These are phyloP conservation scores for Dendrocincla fuliginosa DNA, from an alignment of 2,797 vertebrate species.

Conservation along the genomic window DNA sequence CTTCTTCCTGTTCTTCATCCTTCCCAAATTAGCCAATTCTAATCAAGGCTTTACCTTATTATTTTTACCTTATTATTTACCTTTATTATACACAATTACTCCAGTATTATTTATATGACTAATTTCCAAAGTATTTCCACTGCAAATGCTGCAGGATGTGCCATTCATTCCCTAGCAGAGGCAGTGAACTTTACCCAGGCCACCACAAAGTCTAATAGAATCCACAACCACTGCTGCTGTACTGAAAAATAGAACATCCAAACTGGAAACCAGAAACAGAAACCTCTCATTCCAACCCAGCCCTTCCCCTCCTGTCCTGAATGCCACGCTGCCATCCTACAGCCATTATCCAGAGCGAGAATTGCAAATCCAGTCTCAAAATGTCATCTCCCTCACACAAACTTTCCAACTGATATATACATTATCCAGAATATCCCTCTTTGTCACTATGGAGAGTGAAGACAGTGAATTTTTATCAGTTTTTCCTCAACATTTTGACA, in stretches of 20 bases:
- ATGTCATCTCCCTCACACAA: accelerated
- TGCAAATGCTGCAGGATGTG: neutral
- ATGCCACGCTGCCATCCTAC: neutral
- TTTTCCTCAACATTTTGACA: neutral
- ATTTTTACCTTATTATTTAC: too few relatives aligned
- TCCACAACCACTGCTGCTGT: neutral
- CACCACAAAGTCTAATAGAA: accelerated
- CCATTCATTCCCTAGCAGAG: neutral
- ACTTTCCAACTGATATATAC: neutral
- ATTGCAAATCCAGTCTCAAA: neutral
- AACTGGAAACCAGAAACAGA: neutral
- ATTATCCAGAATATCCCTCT: neutral
- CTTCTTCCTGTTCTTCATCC: neutral
- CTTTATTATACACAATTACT: neutral
- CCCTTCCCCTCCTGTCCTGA: neutral
- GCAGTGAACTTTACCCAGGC: neutral
- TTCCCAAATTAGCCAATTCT: neutral
- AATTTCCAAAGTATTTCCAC: neutral
- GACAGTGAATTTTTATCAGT: neutral
- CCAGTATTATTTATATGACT: neutral
- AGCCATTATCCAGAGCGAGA: too few relatives aligned
- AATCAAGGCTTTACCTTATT: neutral
- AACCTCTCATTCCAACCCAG: neutral
- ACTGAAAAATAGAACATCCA: neutral
- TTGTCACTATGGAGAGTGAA: neutral